phyloP scores from a whole-genome alignment of 2,888 invertebrate species.

The Opisthograptis luteolata region DNA sequence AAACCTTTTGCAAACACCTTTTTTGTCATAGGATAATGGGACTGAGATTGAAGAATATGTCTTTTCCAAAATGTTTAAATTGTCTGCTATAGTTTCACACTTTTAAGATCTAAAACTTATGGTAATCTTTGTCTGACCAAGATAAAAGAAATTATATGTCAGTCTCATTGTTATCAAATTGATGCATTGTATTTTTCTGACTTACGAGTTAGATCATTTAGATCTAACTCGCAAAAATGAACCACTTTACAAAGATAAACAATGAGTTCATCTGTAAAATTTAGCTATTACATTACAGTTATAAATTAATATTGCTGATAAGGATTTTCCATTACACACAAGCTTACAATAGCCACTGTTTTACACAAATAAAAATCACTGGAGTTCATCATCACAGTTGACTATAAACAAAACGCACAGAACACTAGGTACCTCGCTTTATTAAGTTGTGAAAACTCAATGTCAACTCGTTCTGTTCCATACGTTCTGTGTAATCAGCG shows the following conservation, averaged over 20 bases:
- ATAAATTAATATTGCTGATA: slow-evolving; percentile 7
- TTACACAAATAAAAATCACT: slow-evolving; percentile 8
- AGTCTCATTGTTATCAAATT: no score
- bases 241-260: neutral
- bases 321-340: slow-evolving; percentile 1
- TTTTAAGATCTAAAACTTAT: no score
- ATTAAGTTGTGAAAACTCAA: slow-evolving; percentile 81
- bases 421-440: slow-evolving; percentile 74
- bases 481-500: slow-evolving; percentile 57
- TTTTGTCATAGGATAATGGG: no score
- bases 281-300: neutral
- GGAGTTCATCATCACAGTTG: slow-evolving; percentile 12
- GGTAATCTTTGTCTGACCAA: no score
- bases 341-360: neutral
- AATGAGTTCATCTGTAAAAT: neutral
- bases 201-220: no score
- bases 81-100: no score
- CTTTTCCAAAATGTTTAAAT: no score
- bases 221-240: no score
- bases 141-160: no score
- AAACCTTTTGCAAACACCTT: no score
- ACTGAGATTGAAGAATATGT: no score
- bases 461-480: slow-evolving; percentile 76
- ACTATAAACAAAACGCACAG: slow-evolving; percentile 35
- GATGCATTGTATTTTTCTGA: no score